Conservation (phyloP, 2,888 invertebrate species). For the Parelbella ahira region DNA sequence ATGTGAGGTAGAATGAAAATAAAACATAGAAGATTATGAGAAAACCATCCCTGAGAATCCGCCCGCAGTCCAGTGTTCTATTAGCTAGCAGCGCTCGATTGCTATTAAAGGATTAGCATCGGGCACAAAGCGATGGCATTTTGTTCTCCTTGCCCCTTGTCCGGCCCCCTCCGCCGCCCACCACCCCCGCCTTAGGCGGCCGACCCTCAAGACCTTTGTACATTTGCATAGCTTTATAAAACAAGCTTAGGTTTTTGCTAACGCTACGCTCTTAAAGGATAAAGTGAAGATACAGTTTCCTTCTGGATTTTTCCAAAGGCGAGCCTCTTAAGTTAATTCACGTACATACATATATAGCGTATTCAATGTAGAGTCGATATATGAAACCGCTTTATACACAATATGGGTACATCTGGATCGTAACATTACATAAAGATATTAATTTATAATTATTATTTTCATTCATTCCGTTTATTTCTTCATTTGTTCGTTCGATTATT, state of each 20-base stretch:
- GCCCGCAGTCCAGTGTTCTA: slow-evolving; percentile 28
- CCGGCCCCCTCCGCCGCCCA: slow-evolving; percentile 41
- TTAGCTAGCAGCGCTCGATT: slow-evolving; percentile 49
- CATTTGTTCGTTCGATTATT: too few relatives aligned
- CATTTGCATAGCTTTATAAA: slow-evolving; percentile 75
- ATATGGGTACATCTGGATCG: too few relatives aligned
- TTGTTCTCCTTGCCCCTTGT: slow-evolving; percentile 70
- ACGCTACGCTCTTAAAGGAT: slow-evolving; percentile 66
- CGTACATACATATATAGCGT: slow-evolving; percentile 9
- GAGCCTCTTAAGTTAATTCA: slow-evolving; percentile 20
- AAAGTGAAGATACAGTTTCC: slow-evolving; percentile 45
- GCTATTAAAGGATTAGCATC: slow-evolving; percentile 76
- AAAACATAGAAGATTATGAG: slow-evolving; percentile 1
- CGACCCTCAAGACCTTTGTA: slow-evolving; percentile 72
- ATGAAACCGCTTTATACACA: too few relatives aligned
- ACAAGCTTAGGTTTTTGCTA: slow-evolving; percentile 64
- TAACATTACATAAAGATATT: too few relatives aligned
- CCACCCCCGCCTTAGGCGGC: slow-evolving; percentile 39
- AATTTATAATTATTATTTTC: too few relatives aligned
- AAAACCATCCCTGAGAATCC: slow-evolving; percentile 3
- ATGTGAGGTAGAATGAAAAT: too few relatives aligned
- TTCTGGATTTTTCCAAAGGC: slow-evolving; percentile 21
- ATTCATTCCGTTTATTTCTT: too few relatives aligned
- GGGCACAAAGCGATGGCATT: slow-evolving; percentile 73
- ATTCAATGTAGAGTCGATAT: too few relatives aligned